Conservation (phyloP, 2,888 invertebrate genomes). For the Magallana nippona region DNA sequence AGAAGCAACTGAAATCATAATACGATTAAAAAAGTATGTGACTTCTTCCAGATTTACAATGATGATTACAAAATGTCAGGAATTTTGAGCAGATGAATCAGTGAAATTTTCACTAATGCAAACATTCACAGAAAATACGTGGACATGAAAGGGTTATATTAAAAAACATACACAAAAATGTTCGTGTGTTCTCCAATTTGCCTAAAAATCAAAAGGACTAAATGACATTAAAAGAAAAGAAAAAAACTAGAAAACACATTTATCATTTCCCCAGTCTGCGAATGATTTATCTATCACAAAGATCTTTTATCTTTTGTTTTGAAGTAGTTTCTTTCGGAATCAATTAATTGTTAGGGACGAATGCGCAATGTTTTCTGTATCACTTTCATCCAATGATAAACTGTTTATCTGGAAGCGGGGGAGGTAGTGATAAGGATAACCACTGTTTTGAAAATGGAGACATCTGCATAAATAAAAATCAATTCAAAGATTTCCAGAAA, state of each 20-base stretch:
- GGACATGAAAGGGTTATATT: too few relatives aligned
- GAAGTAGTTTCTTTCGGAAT: not conserved
- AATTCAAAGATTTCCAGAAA: not conserved
- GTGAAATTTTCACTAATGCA: too few relatives aligned
- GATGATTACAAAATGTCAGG: too few relatives aligned
- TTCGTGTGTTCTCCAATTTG: too few relatives aligned
- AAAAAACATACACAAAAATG: too few relatives aligned
- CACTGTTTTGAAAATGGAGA: not conserved
- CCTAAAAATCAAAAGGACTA: not conserved
- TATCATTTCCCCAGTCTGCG: not conserved
- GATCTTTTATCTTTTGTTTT: conserved; percentile 1
- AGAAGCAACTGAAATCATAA: too few relatives aligned
- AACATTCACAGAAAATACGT: too few relatives aligned
- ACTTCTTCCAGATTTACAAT: too few relatives aligned
- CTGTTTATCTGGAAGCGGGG: conserved; percentile 3
- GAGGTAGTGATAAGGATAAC: not conserved
- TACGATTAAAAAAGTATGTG: too few relatives aligned
- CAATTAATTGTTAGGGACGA: conserved; percentile 1
- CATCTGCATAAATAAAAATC: conserved; percentile 20
- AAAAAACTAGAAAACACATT: not conserved
- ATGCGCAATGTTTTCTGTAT: not conserved
- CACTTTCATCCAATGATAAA: not conserved
- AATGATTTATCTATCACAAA: not conserved
- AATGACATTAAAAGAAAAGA: not conserved
- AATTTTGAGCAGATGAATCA: too few relatives aligned